A percentile compares a stretch with the other conserved stretches of the same genome.
These are phyloP conservation scores for Geophilus truncorum DNA, from an alignment of 2,888 invertebrate genomes.

Conservation along the genomic window DNA sequence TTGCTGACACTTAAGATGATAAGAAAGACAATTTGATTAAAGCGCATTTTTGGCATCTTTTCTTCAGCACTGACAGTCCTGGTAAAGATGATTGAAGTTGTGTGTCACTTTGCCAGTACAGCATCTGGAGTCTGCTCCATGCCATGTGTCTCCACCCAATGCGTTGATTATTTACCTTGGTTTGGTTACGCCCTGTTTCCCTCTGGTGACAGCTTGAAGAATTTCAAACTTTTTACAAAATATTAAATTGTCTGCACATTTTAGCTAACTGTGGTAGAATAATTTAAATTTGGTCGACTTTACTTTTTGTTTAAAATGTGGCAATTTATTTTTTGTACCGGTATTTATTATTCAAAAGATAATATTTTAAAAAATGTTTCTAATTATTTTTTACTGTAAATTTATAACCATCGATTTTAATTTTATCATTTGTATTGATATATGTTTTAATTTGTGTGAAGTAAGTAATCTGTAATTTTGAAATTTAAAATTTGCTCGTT, in stretches of 20 bases:
- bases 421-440: too few species aligned
- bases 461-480: too few species aligned
- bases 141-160: slow-evolving; percentile 22
- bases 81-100: background rate
- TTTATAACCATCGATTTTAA: too few species aligned
- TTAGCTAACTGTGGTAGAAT: background rate
- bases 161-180: slow-evolving; percentile 1
- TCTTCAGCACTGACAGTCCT: background rate
- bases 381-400: too few species aligned
- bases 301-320: too few species aligned
- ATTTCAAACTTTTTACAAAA: background rate
- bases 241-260: background rate
- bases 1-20: background rate
- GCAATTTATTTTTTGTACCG: too few species aligned
- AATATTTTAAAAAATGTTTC: too few species aligned
- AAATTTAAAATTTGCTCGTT: background rate
- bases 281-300: too few species aligned
- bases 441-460: background rate
- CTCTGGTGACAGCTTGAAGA: background rate
- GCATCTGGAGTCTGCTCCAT: slow-evolving; percentile 20
- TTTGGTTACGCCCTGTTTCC: slow-evolving; percentile 18
- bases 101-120: background rate
- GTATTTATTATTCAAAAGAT: too few species aligned
- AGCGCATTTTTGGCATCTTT: background rate
- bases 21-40: background rate